phyloP scores from a whole-genome alignment of 2,113 vertebrate genomes.

The Rhabdornis inornatus region DNA sequence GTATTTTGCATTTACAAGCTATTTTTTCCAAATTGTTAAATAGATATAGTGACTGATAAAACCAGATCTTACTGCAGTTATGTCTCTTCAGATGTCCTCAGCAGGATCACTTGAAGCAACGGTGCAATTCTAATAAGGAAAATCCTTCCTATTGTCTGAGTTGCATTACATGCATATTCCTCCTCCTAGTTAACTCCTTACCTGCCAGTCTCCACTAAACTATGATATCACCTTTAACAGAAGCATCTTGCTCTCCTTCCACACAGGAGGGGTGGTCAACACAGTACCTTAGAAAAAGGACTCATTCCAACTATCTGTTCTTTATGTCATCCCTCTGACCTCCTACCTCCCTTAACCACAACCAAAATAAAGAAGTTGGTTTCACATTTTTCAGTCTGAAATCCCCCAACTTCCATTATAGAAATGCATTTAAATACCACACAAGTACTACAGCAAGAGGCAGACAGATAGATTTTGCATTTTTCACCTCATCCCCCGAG shows the following conservation, averaged over 20 bases:
- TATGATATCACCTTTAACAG: constrained; percentile 52
- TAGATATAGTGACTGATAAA: not conserved
- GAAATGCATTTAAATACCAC: constrained; percentile 2
- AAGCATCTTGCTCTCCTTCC: constrained; percentile 52
- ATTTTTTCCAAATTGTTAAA: not conserved
- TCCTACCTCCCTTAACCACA: not conserved
- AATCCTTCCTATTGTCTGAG: constrained; percentile 95
- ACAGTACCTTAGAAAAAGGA: not conserved
- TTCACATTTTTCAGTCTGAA: constrained; percentile 35
- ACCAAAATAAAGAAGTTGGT: constrained; percentile 50
- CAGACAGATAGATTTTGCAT: not conserved
- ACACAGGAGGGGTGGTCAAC: not conserved
- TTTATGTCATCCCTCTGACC: constrained; percentile 4
- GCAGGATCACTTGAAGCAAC: not conserved
- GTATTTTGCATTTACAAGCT: constrained; percentile 25
- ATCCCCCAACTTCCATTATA: constrained; percentile 3
- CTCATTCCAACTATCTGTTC: not conserved
- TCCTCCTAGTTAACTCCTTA: constrained; percentile 81
- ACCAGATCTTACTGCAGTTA: constrained; percentile 22
- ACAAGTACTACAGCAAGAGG: not conserved
- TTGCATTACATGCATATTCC: constrained; percentile 88
- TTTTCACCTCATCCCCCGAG: not conserved
- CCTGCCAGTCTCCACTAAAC: constrained; percentile 48
- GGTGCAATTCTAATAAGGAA: constrained; percentile 75
- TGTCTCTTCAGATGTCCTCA: constrained; percentile 25